Conservation (phyloP, 2,113 vertebrate species). For the Aldabrachelys gigantea region DNA sequence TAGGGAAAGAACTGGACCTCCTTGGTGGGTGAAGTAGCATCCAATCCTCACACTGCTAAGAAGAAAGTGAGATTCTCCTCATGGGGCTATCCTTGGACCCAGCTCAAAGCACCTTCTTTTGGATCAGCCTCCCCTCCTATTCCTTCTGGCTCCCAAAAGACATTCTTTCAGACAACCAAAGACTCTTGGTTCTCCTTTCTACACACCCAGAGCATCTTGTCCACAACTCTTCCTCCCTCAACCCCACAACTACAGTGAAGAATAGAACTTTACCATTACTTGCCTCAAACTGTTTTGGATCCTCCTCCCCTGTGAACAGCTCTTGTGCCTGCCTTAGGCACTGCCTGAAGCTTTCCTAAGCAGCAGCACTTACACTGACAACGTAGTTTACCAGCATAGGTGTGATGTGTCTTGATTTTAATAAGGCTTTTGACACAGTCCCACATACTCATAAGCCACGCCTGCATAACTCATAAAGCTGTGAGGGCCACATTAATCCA, state of each 20-base stretch:
- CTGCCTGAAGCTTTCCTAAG: not conserved
- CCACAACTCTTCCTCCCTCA: not conserved
- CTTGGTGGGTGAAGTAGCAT: not conserved
- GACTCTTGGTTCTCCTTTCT: not conserved
- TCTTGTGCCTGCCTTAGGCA: not conserved
- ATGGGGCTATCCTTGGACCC: not conserved
- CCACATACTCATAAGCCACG: no score
- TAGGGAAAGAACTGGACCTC: not conserved
- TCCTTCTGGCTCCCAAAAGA: not conserved
- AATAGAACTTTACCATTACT: no score
- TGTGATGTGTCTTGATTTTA: no score
- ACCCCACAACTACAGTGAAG: not conserved
- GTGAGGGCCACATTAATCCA: no score
- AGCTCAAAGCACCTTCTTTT: not conserved
- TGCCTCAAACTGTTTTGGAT: no score
- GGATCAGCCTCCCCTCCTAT: not conserved
- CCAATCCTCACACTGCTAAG: not conserved
- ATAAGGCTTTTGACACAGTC: no score
- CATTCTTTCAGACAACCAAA: not conserved
- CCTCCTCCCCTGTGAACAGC: no score
- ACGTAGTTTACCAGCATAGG: no score
- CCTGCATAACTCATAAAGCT: no score
- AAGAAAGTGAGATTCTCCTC: not conserved
- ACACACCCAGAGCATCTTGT: not conserved
- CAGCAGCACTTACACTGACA: not conserved